Evolutionary conservation across 2,888 invertebrate species (phyloP), one percentile per base, ranked within the genome.

Genomic region (Nycteola revayana): DNA sequence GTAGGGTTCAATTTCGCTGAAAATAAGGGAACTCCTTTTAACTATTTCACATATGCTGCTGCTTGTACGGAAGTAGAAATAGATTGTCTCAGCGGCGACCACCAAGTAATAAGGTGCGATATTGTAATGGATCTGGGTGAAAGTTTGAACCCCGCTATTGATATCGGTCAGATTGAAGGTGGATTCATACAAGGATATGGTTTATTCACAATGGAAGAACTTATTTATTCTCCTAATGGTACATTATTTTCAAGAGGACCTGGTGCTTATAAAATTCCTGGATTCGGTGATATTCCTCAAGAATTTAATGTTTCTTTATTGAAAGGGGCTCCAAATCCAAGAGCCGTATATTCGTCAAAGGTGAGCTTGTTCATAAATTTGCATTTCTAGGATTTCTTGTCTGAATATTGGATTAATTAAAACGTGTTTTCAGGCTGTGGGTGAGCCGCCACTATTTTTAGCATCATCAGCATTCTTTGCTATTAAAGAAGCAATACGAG

Each of bases 111-210:
- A 20, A 91, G 94, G 62, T 94, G 96, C 0, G 97, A 98, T 64
- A 98, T 98, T 55, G 97, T 98, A 0, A 98, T 98, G 98, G 98
- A 98, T 84, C 90, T 98, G 52, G 98, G 98, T 0, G 94, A 95
- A 55, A 98, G 98, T 78, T 83, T 98, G 33, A 98, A 98, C 81
- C 98, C 98, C 2, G 98, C 98, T 1, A 96, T 98, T 48, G 98
- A 98, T 63, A 95, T 98, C 56, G 98, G 98, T 0, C 98, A 98
- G 89, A 94, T 98, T 8, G 98, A 98, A 84, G 98, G 98, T 1
- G 98, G 91, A 0, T 98, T 98, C 63, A 91, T 96, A 67, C 98
- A 98, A 90, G 98, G 98, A 0, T 96, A 97, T 63, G 98, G 98
- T 1, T 75, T 98, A 35, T 97, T 95, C 63, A 95, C 96, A 0